phyloP scores from a whole-genome alignment of 2,888 invertebrate species.

The Ceraclea dissimilis region DNA sequence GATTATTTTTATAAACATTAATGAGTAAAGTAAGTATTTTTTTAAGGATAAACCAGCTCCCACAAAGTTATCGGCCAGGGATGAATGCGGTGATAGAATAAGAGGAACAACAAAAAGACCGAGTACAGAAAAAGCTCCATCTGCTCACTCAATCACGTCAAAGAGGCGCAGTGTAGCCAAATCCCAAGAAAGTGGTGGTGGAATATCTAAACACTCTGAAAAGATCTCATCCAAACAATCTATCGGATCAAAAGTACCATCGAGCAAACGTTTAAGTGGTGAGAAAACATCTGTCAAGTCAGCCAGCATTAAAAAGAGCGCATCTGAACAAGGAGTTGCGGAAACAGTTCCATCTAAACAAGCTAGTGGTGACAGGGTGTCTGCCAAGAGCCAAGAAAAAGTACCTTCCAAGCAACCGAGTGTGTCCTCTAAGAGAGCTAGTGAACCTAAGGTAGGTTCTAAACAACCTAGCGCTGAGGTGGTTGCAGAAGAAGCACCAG shows the following conservation, averaged over 20 bases:
- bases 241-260: neutral
- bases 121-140: neutral
- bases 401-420: neutral
- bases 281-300: neutral
- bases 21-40: no score
- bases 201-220: neutral
- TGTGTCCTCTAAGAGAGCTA: neutral
- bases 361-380: slow-evolving; percentile 3
- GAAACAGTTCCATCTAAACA: neutral
- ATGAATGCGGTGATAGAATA: neutral
- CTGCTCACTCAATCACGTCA: neutral
- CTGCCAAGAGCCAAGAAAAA: neutral
- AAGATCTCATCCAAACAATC: neutral
- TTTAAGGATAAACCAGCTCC: neutral
- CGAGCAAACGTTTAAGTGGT: neutral
- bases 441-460: neutral
- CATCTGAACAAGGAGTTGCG: neutral
- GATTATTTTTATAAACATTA: no score
- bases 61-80: neutral
- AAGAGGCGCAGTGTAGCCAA: neutral
- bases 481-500: neutral
- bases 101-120: neutral
- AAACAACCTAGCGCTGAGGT: slow-evolving; percentile 2
- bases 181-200: neutral
- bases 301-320: neutral